These are phyloP conservation scores for Agriopis leucophaearia DNA, from an alignment of 2,888 invertebrate genomes.

Conservation along the genomic window DNA sequence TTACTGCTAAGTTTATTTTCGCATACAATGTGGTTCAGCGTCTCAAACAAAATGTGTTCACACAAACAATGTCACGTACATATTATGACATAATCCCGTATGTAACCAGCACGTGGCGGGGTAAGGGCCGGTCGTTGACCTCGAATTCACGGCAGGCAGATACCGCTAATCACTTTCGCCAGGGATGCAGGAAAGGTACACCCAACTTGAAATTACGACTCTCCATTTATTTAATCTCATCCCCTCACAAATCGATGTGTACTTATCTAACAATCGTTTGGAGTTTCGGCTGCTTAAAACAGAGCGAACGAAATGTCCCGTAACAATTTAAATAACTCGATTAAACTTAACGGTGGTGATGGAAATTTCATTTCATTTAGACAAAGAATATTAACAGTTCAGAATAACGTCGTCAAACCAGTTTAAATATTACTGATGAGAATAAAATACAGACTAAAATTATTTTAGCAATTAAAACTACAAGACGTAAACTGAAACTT, in stretches of 20 bases:
- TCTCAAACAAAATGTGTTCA: background rate
- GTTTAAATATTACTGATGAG: background rate
- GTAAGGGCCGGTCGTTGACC: slow-evolving; percentile 79
- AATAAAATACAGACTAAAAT: background rate
- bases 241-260: slow-evolving; percentile 44
- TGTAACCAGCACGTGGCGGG: slow-evolving; percentile 63
- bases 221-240: slow-evolving; percentile 44
- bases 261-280: slow-evolving; percentile 30
- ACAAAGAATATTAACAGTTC: slow-evolving; percentile 9
- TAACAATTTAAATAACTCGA: slow-evolving; percentile 14
- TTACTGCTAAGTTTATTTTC: too few species aligned
- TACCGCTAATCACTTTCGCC: slow-evolving; percentile 78
- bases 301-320: slow-evolving; percentile 9
- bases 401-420: background rate
- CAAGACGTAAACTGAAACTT: background rate
- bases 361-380: slow-evolving; percentile 11
- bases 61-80: slow-evolving; percentile 39
- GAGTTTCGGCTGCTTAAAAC: slow-evolving; percentile 27
- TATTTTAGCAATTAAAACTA: background rate
- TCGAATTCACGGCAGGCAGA: slow-evolving; percentile 58
- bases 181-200: slow-evolving; percentile 56
- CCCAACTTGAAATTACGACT: slow-evolving; percentile 55
- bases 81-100: slow-evolving; percentile 53
- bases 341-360: slow-evolving; percentile 16
- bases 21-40: background rate